Evolutionary conservation across 2,888 invertebrate species (phyloP), one percentile per base, ranked within the genome.

Genomic region (Hesperia comma): DNA sequence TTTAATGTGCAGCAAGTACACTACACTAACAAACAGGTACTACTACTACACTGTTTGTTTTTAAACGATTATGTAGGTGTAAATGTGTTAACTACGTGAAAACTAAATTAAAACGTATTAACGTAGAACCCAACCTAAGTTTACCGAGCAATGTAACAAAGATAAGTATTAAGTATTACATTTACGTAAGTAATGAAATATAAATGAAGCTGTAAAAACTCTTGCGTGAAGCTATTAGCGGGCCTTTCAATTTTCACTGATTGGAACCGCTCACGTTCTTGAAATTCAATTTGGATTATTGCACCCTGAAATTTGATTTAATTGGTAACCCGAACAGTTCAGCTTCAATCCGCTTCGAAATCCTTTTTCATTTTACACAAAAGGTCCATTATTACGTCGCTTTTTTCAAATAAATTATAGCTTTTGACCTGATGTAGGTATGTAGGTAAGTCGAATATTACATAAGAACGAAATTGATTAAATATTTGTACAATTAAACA

Each of bases 201-300:
- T 41, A 57, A 57, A 57, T 21, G 14, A 57, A 21, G 57, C 21
- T n/a, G 40, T 40, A 40, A 40, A 57, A 57, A 41, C 19, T 17
- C 26, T 58, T 51, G 15, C 43, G 14, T 53, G 41, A 6, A 40
- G 51, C 32, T 58, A 53, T 51, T 62, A 21, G 17, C 49, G 62
- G 37, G 63, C 63, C 62, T 71, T 67, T 63, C 75, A 79, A 78
- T 74, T 75, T 67, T 70, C 69, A 69, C 73, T 77, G 79, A 80
- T 79, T 79, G 77, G 67, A 79, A 78, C 77, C 74, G 72, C 74
- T 73, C 72, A 68, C 70, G 64, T 49, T 64, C 70, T 71, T 70
- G 75, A 79, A 79, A 60, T 77, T 80, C 77, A 72, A 82, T 83
- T 78, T 72, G 72, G 77, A 81, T 83, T 81, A 82, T 74, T 73